Evolutionary conservation across 1,140 invertebrate genomes (phyloP), one percentile per base, ranked within the genome.

Genomic region (Semibalanus balanoides): DNA sequence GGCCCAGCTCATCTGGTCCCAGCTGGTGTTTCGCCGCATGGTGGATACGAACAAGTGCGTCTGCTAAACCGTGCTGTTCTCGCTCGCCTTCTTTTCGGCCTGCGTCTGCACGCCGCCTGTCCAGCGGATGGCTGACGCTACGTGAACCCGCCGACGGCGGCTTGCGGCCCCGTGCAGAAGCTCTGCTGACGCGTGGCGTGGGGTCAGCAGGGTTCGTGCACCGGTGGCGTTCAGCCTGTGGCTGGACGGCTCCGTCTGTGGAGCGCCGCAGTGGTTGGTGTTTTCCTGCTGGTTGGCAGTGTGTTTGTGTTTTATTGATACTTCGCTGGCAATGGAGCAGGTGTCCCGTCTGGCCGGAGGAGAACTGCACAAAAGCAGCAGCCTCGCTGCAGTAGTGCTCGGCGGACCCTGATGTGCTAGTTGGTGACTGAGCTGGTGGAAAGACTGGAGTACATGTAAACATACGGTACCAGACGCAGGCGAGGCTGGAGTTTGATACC

Each of bases 401-500:
- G 77, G 88, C n/a, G 94, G 93, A 77, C 88, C 89, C 73, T 92
- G 9, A 35, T 93, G 22, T 87, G 93, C 51, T 87, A 96, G 76
- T 78, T 86, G 0, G 83, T 95, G 29, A 95, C 93, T 81, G 95
- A 97, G 85, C 81, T 96, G 40, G 89, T 96, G 77, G 97, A 97
- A 84, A 89, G 90, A 85, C 89, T 94, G 82, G 95, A 98, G 87
- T 96, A 97, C 78, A 96, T 93, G 95, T 97, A 84, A 94, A 94
- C 82, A 88, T 91, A 31, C 87, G 94, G 74, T 93, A 96, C 83
- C 94, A 97, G 83, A 93, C 96, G 81, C 87, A 95, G 82, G 94
- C 95, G 22, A 87, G 95, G 79, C 85, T 99, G 25, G 94, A 97
- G 84, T 98, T 98, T 87, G 95, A 94, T 40, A 98, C 96, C 75